Percentiles rank a stretch among this genome's conserved stretches.
These are phyloP conservation scores for Chaetodon trifasciatus DNA, from an alignment of 2,797 vertebrate species.

Conservation along the genomic window DNA sequence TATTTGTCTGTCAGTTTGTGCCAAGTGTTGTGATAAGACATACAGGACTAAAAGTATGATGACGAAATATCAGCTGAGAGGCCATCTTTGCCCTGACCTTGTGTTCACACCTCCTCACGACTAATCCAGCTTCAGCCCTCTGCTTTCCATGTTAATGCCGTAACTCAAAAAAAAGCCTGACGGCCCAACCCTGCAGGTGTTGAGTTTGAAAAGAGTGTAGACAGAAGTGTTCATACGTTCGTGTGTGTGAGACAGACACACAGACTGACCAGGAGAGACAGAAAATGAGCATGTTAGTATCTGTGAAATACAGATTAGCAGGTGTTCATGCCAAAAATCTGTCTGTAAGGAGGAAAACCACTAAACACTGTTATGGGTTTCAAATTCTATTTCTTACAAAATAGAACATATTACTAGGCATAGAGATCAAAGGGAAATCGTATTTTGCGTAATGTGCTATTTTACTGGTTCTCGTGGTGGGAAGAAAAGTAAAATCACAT, in stretches of 20 bases:
- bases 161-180: slow-evolving; percentile 63
- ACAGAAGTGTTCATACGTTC: slow-evolving; percentile 28
- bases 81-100: slow-evolving; percentile 70
- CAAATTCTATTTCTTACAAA: slow-evolving; percentile 65
- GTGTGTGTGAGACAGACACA: neutral
- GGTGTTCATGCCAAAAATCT: slow-evolving; percentile 49
- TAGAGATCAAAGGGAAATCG: slow-evolving; percentile 61
- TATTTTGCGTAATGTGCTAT: slow-evolving; percentile 50
- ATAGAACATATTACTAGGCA: slow-evolving; percentile 58
- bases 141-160: slow-evolving; percentile 74
- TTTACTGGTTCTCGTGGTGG: slow-evolving; percentile 54
- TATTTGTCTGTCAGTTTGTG: neutral
- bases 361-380: slow-evolving; percentile 55
- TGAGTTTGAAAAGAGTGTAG: slow-evolving; percentile 53
- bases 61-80: slow-evolving; percentile 60
- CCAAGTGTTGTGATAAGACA: slow-evolving; percentile 19
- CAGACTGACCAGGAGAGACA: slow-evolving; percentile 34
- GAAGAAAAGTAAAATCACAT: slow-evolving; percentile 60
- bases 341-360: slow-evolving; percentile 53
- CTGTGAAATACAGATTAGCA: slow-evolving; percentile 67
- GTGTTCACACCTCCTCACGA: slow-evolving; percentile 77
- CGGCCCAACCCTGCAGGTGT: slow-evolving; percentile 74
- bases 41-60: slow-evolving; percentile 31
- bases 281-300: slow-evolving; percentile 52
- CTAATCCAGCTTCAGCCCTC: slow-evolving; percentile 79